Conservation (phyloP, 2,797 vertebrate genomes). For the Leuciscus waleckii region DNA sequence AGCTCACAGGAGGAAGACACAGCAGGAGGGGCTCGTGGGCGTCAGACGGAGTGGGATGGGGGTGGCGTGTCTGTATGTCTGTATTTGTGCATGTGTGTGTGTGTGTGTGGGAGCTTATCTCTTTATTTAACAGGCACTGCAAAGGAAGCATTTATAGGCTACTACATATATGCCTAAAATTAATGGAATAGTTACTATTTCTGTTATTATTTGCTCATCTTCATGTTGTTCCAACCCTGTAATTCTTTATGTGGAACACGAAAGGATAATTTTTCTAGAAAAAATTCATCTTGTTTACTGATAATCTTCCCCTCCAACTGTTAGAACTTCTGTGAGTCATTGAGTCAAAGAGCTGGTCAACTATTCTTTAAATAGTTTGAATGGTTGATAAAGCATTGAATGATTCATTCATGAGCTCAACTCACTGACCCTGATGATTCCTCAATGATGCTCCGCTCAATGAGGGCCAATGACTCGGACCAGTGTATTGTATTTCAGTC, state of each 20-base stretch:
- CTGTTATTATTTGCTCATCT: background rate
- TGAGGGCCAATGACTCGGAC: background rate
- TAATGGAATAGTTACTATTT: background rate
- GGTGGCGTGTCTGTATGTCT: conserved; percentile 30
- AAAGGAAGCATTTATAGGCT: background rate
- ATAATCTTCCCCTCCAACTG: background rate
- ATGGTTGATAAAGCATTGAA: background rate
- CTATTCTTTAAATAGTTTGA: background rate
- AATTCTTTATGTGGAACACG: background rate
- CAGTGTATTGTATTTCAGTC: background rate
- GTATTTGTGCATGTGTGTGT: conserved; percentile 33
- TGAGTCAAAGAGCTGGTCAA: background rate
- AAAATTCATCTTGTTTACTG: background rate
- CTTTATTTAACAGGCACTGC: conserved; percentile 25
- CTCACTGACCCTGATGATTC: background rate
- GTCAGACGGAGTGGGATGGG: conserved; percentile 44
- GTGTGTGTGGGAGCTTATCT: conserved; percentile 3
- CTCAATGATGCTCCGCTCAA: background rate
- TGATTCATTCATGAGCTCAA: background rate
- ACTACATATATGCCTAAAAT: background rate
- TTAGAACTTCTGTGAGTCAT: background rate
- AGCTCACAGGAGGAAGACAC: conserved; percentile 42
- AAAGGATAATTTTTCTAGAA: background rate
- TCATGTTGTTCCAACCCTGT: background rate
- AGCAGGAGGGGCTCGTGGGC: conserved; percentile 41